These are phyloP conservation scores for Cryptophagus acutangulus DNA, from an alignment of 2,888 invertebrate genomes.

Conservation along the genomic window DNA sequence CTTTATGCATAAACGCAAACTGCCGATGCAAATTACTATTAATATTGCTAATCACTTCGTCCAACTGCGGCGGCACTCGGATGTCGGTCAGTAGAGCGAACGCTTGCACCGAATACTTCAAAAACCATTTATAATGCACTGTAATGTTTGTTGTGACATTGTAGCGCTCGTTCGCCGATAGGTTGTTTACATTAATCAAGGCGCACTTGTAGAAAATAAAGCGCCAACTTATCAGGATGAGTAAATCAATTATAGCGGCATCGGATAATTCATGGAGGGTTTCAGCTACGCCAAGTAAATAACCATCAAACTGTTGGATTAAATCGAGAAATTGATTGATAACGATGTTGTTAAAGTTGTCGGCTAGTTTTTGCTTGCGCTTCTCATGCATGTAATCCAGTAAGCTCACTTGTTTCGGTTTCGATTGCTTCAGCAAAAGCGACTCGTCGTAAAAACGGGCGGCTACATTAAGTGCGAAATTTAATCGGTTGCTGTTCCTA, in stretches of 20 bases:
- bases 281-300: constrained; percentile 43
- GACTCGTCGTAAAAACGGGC: constrained; percentile 11
- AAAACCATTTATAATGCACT: constrained; percentile 70
- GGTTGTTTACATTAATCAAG: constrained; percentile 36
- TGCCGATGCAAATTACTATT: constrained; percentile 35
- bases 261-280: constrained; percentile 41
- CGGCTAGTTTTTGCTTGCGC: constrained; percentile 45
- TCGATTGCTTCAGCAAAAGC: background rate
- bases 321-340: constrained; percentile 53
- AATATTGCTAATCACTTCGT: constrained; percentile 30
- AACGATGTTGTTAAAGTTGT: constrained; percentile 53
- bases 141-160: constrained; percentile 58
- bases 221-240: constrained; percentile 55
- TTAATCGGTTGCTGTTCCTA: constrained; percentile 20
- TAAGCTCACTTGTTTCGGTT: constrained; percentile 26
- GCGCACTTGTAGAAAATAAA: constrained; percentile 40
- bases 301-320: constrained; percentile 48
- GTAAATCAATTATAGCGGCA: constrained; percentile 44
- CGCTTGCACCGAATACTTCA: constrained; percentile 55
- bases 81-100: constrained; percentile 25
- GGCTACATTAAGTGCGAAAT: constrained; percentile 23
- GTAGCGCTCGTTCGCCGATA: constrained; percentile 32
- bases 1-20: constrained; percentile 38
- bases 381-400: constrained; percentile 49
- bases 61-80: constrained; percentile 21